Base-by-base conservation (phyloP, 2,888 invertebrate species). In the Ochropleura plecta region DNA sequence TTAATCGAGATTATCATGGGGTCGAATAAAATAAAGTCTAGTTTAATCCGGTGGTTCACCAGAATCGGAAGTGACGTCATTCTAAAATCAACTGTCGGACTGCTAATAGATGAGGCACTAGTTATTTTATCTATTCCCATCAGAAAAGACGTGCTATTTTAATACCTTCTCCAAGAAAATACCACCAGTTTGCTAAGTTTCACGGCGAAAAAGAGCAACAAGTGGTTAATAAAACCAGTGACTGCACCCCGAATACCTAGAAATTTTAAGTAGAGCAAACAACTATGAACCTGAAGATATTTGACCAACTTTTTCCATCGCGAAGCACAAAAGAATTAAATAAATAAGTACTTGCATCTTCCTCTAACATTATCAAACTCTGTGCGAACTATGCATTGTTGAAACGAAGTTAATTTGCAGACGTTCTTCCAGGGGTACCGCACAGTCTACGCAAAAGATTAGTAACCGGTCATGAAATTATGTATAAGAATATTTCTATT, bases 171-270 rank as follows among this genome's bases (percentile, higher is more conserved):
- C 20, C 12, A 20, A 20, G 20, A 7, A n/a, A 55, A 44, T 10
- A 20, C 7, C 20, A 20, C 7, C 2, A 44, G 7, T 67, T 20
- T 55, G 20, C 10, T 20, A 51, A 42, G 42, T 46, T 46, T 30
- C 6, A 40, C 6, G 14, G 14, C 18, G 8, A 51, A 55, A 18
- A 40, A 16, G 8, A 44, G 46, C n/a, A 7, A 46, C 66, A 40
- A 46, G n/a, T 55, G 66, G n/a, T n/a, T 48, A 67, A 55, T 71
- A 55, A 71, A 55, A 71, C 46, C 46, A 46, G 53, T 66, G 30
- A 53, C 18, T n/a, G n/a, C 14, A 70, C 6, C 30, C 44, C 44
- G 44, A 30, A 65, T 66, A 40, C n/a, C 66, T 66, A 66, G 53
- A 53, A 20, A 48, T 48, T 30, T 48, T 48, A 57, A 57, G 20